Base-by-base conservation (phyloP, 2,888 invertebrate genomes). In the Ashinkailepas kermadecensis region DNA sequence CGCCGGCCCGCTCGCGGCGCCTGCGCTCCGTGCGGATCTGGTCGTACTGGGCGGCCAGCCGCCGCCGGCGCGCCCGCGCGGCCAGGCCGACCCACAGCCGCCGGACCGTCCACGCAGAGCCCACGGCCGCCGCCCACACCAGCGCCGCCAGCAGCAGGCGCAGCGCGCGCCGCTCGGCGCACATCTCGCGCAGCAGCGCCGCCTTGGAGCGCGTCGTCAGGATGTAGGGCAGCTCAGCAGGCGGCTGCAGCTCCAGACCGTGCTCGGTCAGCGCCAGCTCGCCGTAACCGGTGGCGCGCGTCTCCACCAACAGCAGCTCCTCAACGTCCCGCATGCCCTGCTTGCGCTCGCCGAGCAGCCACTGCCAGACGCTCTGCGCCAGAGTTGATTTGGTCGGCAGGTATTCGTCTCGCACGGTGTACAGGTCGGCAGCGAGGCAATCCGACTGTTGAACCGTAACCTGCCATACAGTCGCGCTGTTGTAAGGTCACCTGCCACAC, bases 251-350 rank as follows among this genome's bases (percentile, higher is more conserved):
- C 85, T 92, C 91, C 81, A 94, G 86, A 0, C 90, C 89, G 11
- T 83, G 82, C 81, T 91, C 90, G n/a, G 90, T 89, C 64, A 89
- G 86, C 81, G 92, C 90, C 56, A 96, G 88, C 88, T 95, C 92
- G 21, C 96, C 96, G 81, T 96, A 91, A 8, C 91, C 91, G 0
- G 95, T 93, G 78, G 96, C 90, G 84, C 92, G 91, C 80, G 94
- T 92, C 23, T 94, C 95, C 86, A 93, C 93, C 0, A 94, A 89
- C 9, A 96, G 89, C 91, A 96, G 93, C 88, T 93, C 92, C 87
- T 96, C 96, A 80, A 94, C 95, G 11, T 94, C 93, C 87, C 96
- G 95, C 54, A 95, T 88, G 0, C 96, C 96, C 83, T 94, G 91
- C 86, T 94, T 93, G 0, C 86, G 90, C 25, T 95, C 92, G 25